These are phyloP conservation scores for Anarhynchus alexandrinus DNA, from an alignment of 2,113 vertebrate species.

Conservation along the genomic window DNA sequence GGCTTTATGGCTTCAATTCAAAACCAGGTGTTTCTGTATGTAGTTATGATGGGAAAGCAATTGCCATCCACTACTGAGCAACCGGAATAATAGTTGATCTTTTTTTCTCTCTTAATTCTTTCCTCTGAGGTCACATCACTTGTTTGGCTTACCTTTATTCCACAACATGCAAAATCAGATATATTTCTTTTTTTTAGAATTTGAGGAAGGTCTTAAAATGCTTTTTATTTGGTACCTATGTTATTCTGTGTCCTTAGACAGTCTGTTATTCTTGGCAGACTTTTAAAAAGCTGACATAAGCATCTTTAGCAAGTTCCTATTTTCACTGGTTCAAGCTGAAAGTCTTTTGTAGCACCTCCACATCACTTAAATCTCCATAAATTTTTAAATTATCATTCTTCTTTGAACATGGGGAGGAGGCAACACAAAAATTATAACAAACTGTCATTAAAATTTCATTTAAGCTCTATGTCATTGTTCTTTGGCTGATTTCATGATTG, in stretches of 20 bases:
- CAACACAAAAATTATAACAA: not conserved
- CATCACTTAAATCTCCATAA: not conserved
- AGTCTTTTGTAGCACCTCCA: not conserved
- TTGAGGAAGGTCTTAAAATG: not conserved
- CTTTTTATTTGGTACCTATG: not conserved
- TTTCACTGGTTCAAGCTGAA: not conserved
- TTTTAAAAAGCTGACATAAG: not conserved
- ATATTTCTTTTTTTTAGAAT: not conserved
- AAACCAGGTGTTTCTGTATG: not conserved
- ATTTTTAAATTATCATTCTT: not conserved
- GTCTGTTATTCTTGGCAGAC: not conserved
- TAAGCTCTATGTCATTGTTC: not conserved
- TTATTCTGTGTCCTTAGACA: not conserved
- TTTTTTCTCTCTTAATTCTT: not conserved
- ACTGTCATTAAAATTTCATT: not conserved
- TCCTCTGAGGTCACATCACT: not conserved
- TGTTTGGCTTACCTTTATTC: not conserved
- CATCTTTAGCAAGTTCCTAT: not conserved
- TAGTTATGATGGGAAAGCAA: not conserved
- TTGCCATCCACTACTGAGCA: not conserved
- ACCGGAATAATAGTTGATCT: not conserved
- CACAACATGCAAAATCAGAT: not conserved
- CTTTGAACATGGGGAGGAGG: not conserved
- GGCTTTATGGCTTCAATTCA: not conserved
- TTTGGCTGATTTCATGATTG: not conserved